Evolutionary conservation across 2,797 vertebrate genomes (phyloP), one percentile per base, ranked within the genome.

Genomic region (Dicrostonyx torquatus): DNA sequence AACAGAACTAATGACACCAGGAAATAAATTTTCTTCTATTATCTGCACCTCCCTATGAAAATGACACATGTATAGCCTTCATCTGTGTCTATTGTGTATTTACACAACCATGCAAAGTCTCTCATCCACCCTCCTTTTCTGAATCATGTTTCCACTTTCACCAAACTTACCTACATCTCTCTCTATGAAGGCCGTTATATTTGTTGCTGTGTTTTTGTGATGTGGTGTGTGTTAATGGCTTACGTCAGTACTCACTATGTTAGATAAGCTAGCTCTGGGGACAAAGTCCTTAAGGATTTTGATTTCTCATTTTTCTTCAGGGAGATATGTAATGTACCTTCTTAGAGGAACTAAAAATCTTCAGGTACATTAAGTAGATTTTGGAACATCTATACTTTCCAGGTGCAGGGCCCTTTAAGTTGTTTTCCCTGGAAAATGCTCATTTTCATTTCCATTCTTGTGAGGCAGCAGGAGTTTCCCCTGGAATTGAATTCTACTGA

Each of bases 371-470:
- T 48, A 89, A 90, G 50, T 85, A 22, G 79, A 91, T 94, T 64
- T 97, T 55, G 37, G 29, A 43, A 29, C 34, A 68, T 40, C 55
- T 87, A 40, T 60, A 43, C 37, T 93, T 96, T 95, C n/a, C 64
- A 58, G 48, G 31, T 66, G 22, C 91, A 86, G 64, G 91, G 31
- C 17, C 37, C 24, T 80, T 82, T 89, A 92, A 48, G 9, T 34
- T 43, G 31, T 89, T 92, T 86, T 29, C 55, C 43, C 58, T 92
- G 24, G 45, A 90, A 89, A 87, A 9, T 64, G 40, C 5, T 83
- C 73, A 66, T 94, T 90, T 92, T 91, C 40, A 79, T 78, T 48
- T 10, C 50, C 37, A 72, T 78, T 92, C 45, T 95, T 94, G 55
- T 10, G 53, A n/a, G 11, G 78, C 90, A 90, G 22, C 96, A 90